A percentile compares a stretch with the other conserved stretches of the same genome.
phyloP scores from a whole-genome alignment of 1,140 invertebrate genomes.

The Drosophila quadrilineata region DNA sequence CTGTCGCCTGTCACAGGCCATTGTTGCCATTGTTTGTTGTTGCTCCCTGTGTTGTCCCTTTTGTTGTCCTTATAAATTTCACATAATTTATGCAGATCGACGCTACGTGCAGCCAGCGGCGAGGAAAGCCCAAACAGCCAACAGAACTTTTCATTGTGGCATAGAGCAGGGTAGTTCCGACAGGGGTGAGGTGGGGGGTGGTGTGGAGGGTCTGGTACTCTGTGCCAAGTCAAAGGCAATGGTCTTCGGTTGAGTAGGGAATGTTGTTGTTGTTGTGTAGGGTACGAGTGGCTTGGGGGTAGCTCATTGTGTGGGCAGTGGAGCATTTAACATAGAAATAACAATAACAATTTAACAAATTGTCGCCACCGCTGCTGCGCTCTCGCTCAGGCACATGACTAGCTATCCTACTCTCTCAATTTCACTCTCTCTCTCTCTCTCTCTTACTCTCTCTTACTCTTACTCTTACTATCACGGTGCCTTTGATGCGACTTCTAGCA shows the following conservation, averaged over 20 bases:
- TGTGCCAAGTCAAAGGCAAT: too few relatives aligned
- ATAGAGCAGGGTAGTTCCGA: background rate
- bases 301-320: conserved; percentile 63
- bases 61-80: conserved; percentile 73
- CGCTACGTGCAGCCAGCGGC: conserved; percentile 68
- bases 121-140: background rate
- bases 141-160: conserved; percentile 28
- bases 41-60: conserved; percentile 26
- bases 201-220: background rate
- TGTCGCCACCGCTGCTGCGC: conserved; percentile 55
- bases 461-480: too few relatives aligned
- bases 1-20: conserved; percentile 32
- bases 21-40: conserved; percentile 14
- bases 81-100: conserved; percentile 78
- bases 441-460: background rate
- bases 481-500: background rate
- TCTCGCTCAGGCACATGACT: background rate
- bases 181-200: background rate
- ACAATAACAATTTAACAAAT: conserved; percentile 80
- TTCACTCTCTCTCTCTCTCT: background rate
- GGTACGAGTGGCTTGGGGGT: background rate
- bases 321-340: conserved; percentile 79
- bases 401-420: background rate
- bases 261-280: background rate
- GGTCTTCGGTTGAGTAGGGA: background rate